Evolutionary conservation across 2,113 vertebrate species (phyloP).

Genomic region (Cochlearius cochlearius): DNA sequence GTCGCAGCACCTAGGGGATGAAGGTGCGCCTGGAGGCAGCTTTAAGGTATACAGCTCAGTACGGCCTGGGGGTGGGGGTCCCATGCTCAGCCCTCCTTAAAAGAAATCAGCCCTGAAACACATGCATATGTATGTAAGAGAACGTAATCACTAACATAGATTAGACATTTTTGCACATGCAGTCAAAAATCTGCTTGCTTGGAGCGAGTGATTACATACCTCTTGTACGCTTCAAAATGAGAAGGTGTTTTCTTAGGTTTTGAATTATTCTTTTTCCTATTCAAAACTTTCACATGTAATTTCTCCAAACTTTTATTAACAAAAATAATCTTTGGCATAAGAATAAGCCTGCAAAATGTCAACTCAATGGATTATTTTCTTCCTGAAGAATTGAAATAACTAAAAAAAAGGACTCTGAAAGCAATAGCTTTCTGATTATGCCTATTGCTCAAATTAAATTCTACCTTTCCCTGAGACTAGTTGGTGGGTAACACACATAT

Average conservation of each 20-base stretch:
- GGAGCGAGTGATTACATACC: not conserved
- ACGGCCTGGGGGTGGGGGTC: not conserved
- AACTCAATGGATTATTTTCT: not conserved
- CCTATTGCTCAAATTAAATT: not conserved
- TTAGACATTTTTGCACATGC: not conserved
- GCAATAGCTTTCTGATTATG: not conserved
- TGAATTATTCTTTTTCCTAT: not conserved
- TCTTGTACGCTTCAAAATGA: not conserved
- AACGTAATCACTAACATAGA: not conserved
- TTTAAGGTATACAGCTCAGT: not conserved
- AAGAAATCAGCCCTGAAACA: not conserved
- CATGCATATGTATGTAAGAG: not conserved
- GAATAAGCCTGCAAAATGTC: not conserved
- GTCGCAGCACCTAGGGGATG: not conserved
- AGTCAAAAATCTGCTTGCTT: not conserved
- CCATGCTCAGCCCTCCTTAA: not conserved
- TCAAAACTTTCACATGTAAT: not conserved
- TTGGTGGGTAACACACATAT: not conserved
- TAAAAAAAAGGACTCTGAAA: not conserved
- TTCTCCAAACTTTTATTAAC: not conserved
- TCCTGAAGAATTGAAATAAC: not conserved
- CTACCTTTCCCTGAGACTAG: not conserved
- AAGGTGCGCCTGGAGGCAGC: accelerated
- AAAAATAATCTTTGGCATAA: not conserved
- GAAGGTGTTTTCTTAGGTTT: not conserved